Evolutionary conservation across 2,888 invertebrate species (phyloP).

Genomic region (Creontiades dilutus): DNA sequence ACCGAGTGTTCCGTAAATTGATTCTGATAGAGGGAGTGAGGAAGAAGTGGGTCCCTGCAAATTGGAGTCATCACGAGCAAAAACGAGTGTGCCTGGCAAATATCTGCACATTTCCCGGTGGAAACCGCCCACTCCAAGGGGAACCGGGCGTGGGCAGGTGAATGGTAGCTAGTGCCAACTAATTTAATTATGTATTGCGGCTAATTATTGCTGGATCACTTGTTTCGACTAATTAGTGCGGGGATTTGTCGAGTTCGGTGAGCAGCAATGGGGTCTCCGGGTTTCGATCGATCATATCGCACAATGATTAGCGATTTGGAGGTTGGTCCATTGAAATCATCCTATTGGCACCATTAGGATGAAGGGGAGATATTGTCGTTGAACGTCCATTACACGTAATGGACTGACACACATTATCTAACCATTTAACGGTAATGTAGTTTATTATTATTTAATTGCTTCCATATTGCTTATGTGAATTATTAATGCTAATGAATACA

Average conservation of each 20-base stretch:
- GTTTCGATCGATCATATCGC: not conserved
- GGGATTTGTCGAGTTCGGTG: not conserved
- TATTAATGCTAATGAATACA: too few relatives aligned
- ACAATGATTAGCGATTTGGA: too few relatives aligned
- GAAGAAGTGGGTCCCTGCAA: not conserved
- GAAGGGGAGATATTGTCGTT: too few relatives aligned
- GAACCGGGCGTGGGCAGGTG: not conserved
- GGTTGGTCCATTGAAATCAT: too few relatives aligned
- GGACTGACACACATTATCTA: too few relatives aligned
- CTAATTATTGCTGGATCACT: not conserved
- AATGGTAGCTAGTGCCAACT: not conserved
- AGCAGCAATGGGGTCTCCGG: not conserved
- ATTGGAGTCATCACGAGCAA: not conserved
- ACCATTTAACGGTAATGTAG: too few relatives aligned
- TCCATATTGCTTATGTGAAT: too few relatives aligned
- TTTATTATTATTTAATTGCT: too few relatives aligned
- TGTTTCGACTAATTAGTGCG: not conserved
- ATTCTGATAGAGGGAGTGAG: not conserved
- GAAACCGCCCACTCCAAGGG: too few relatives aligned
- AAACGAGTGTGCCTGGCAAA: not conserved
- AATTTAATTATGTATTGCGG: slow-evolving; percentile 13
- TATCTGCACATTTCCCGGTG: not conserved
- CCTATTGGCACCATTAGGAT: too few relatives aligned
- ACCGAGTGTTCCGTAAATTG: not conserved
- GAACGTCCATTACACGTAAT: too few relatives aligned